These are phyloP conservation scores for Ophraella communa DNA, from an alignment of 2,888 invertebrate species.

Conservation along the genomic window DNA sequence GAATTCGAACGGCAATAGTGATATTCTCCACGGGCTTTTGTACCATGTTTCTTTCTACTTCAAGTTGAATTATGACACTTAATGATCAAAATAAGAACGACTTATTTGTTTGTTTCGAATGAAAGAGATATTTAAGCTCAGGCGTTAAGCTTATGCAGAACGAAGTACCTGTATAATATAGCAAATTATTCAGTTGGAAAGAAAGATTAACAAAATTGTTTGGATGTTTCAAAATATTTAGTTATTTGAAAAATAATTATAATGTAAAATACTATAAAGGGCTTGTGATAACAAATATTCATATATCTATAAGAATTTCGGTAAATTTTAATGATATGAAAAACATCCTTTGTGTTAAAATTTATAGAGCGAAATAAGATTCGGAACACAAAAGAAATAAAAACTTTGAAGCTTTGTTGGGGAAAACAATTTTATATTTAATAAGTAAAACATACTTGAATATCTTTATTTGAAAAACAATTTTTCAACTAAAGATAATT, in stretches of 20 bases:
- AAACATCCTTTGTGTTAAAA: background rate
- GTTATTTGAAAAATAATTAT: no score
- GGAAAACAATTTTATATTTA: background rate
- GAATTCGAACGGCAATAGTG: conserved; percentile 36
- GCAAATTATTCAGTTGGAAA: no score
- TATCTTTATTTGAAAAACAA: no score
- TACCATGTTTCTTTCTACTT: conserved; percentile 21
- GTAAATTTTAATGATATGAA: background rate
- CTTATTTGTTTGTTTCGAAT: conserved; percentile 23
- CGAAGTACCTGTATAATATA: background rate
- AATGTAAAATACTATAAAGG: no score
- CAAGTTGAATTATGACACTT: conserved; percentile 28
- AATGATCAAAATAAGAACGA: conserved; percentile 20
- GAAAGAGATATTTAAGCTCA: conserved; percentile 1
- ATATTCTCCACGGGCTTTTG: conserved; percentile 31
- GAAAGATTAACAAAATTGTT: no score
- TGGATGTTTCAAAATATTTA: no score
- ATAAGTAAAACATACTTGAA: no score
- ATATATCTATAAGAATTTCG: background rate
- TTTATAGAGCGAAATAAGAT: background rate
- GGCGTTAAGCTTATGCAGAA: background rate
- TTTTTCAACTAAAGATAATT: no score
- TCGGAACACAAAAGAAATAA: background rate
- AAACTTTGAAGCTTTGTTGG: background rate
- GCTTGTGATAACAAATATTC: background rate